Conservation (phyloP, 2,797 vertebrate genomes). For the Pseudopleuronectes americanus region DNA sequence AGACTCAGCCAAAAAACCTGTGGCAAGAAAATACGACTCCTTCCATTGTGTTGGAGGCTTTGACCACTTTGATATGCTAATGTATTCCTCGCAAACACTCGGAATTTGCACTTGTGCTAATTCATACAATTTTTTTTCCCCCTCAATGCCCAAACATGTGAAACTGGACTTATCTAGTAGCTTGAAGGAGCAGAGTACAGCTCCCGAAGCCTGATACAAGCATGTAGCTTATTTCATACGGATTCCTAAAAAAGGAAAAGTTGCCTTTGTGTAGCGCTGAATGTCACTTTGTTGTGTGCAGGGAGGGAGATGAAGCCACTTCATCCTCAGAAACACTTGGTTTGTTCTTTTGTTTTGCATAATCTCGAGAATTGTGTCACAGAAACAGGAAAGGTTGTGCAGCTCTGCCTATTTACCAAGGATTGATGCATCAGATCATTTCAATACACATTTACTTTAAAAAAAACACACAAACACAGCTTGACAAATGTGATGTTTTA, state of each 20-base stretch:
- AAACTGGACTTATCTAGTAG: conserved; percentile 83
- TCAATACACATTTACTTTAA: not conserved
- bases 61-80: conserved; percentile 97
- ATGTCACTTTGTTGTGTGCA: conserved; percentile 43
- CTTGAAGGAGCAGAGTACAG: conserved; percentile 78
- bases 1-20: conserved; percentile 88
- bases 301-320: conserved; percentile 21
- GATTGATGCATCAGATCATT: not conserved
- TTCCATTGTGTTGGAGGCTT: conserved; percentile 88
- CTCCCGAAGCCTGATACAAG: conserved; percentile 77
- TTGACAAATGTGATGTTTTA: conserved; percentile 2
- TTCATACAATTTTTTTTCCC: conserved; percentile 85
- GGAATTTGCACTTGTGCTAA: conserved; percentile 94
- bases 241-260: conserved; percentile 62
- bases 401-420: not conserved
- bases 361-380: not conserved
- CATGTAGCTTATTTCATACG: conserved; percentile 75
- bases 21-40: conserved; percentile 87
- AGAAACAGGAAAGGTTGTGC: not conserved
- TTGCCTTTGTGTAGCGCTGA: conserved; percentile 40
- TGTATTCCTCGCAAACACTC: conserved; percentile 90
- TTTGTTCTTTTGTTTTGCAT: conserved; percentile 25
- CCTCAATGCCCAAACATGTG: conserved; percentile 81
- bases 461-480: accelerated
- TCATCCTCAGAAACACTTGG: conserved; percentile 33